These are phyloP conservation scores for Lycaena phlaeas DNA, from an alignment of 2,888 invertebrate species.

Conservation along the genomic window DNA sequence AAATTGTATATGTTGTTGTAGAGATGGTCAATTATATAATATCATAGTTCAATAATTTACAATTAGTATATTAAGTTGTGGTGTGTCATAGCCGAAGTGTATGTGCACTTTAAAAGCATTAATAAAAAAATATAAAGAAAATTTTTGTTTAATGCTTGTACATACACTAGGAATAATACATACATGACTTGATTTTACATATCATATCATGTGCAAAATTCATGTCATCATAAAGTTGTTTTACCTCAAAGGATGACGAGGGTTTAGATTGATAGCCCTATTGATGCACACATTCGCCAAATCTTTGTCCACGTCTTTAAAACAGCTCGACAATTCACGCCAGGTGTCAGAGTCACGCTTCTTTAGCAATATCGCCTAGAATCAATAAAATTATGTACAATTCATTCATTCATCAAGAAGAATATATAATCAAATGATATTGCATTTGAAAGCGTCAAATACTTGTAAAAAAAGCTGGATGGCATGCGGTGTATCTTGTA, in stretches of 20 bases:
- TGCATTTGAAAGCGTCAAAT: background rate
- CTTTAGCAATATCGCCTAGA: conserved; percentile 32
- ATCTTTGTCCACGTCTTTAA: conserved; percentile 41
- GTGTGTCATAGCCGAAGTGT: too few relatives aligned
- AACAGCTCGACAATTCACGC: conserved; percentile 52
- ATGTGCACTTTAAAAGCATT: too few relatives aligned
- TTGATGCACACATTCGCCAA: conserved; percentile 49
- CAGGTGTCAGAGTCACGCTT: conserved; percentile 37
- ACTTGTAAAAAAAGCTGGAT: conserved; percentile 48
- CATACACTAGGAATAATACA: background rate
- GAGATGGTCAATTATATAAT: too few relatives aligned
- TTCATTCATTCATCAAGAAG: background rate
- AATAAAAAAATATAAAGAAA: background rate
- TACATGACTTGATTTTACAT: background rate
- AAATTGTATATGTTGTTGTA: conserved; percentile 1
- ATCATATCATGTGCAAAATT: too few relatives aligned
- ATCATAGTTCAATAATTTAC: too few relatives aligned
- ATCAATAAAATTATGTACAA: too few relatives aligned
- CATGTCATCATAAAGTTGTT: too few relatives aligned
- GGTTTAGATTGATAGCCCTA: conserved; percentile 38
- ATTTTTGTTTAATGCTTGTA: background rate
- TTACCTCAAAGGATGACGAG: conserved; percentile 51
- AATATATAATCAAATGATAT: too few relatives aligned
- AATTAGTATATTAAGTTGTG: too few relatives aligned
- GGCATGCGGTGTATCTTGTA: conserved; percentile 48